Evolutionary conservation across 2,888 invertebrate genomes (phyloP).

Genomic region (Uloborus plumipes): DNA sequence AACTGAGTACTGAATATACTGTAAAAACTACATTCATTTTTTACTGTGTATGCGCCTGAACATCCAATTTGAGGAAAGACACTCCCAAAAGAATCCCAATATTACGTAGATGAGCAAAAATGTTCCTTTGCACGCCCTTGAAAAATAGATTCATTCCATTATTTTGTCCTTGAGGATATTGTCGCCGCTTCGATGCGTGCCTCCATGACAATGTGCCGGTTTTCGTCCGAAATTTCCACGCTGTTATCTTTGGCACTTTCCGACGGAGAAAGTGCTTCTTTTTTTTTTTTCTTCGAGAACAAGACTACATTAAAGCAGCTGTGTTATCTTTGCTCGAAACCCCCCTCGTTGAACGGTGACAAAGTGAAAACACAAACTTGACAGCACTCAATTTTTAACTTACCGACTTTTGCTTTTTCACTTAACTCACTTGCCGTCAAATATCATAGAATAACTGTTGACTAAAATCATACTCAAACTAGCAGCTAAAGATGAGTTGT

Average conservation of each 20-base stretch:
- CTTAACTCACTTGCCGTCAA: too few relatives aligned
- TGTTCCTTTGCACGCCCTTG: too few relatives aligned
- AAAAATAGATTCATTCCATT: not conserved
- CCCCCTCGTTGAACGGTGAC: conserved; percentile 10
- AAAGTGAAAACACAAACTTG: not conserved
- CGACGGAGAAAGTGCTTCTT: conserved; percentile 7
- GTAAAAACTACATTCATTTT: too few relatives aligned
- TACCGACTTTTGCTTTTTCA: too few relatives aligned
- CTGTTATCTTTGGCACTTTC: conserved; percentile 48
- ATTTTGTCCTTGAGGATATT: too few relatives aligned
- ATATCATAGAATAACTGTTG: too few relatives aligned
- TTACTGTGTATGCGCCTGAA: too few relatives aligned
- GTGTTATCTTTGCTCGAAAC: conserved; percentile 50
- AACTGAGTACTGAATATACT: too few relatives aligned
- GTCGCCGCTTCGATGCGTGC: not conserved
- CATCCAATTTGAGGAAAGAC: not conserved
- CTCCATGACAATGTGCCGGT: conserved; percentile 12
- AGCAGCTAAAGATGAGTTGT: too few relatives aligned
- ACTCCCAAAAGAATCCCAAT: conserved; percentile 15
- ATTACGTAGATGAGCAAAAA: conserved; percentile 5
- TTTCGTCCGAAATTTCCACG: conserved; percentile 9
- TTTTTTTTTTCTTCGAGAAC: conserved; percentile 13
- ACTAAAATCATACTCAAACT: too few relatives aligned
- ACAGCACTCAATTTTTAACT: conserved; percentile 24
- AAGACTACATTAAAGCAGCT: conserved; percentile 41